Base-by-base conservation (phyloP, 2,888 invertebrate genomes). In the Autographa pulchrina region DNA sequence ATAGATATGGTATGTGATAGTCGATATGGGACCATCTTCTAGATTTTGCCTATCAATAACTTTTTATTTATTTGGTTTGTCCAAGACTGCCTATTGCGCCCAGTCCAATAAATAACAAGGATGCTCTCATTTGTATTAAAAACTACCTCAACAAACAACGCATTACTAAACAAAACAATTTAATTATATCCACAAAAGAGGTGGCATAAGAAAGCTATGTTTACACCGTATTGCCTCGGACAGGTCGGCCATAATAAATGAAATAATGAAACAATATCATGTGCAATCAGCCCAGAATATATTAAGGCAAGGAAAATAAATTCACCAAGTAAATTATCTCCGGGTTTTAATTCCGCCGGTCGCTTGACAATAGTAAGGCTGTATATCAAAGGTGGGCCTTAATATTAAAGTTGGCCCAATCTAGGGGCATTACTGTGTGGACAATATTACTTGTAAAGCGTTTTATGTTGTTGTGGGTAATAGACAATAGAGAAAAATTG, bases 291-390 rank as follows among this genome's bases (percentile, higher is more conserved):
- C 83, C 81, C 87, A 78, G 88, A 89, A 91, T 89, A 90, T 83
- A 77, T 79, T 70, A 70, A 77, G 75, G 87, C 85, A 78, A 84
- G 85, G 77, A 79, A 86, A 88, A 92, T 91, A 90, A 90, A 91
- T 91, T 91, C 86, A 82, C 80, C 86, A 87, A 89, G 89, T 88
- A 91, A 91, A 91, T 92, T 91, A 90, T 89, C 87, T 90, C 81
- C 65, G 83, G 82, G 87, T 89, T 92, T 92, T 92, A 91, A 92
- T 92, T 91, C 88, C 82, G 81, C 77, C 66, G 82, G 74, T 78
- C 78, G 80, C 68, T 20, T 80, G 81, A 84, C 86, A 86, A 83
- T 86, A 84, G 82, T 81, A 80, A 73, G 80, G 72, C 81, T 86
- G 86, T 90, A 86, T 89, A 86, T 89, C 87, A 89, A 86, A 79